Conservation (phyloP, 2,888 invertebrate species). For the Andrena hattorfiana region DNA sequence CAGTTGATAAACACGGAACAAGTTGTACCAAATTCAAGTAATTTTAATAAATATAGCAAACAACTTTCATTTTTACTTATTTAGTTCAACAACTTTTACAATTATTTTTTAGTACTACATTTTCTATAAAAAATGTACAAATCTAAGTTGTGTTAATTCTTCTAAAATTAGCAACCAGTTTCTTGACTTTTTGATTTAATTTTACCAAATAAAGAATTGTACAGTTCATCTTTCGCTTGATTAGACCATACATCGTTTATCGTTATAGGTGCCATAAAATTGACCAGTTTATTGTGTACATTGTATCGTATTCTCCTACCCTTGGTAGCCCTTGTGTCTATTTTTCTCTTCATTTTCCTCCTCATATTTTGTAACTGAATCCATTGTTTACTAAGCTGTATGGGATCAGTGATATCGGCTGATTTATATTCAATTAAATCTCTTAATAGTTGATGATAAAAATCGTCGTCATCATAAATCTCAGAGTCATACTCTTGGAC, state of each 20-base stretch:
- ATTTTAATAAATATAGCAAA: constrained; percentile 5
- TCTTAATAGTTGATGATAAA: constrained; percentile 96
- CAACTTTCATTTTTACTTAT: constrained; percentile 1
- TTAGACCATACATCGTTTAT: constrained; percentile 90
- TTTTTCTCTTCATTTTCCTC: constrained; percentile 95
- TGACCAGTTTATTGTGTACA: constrained; percentile 94
- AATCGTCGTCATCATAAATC: constrained; percentile 98
- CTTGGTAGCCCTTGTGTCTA: constrained; percentile 97
- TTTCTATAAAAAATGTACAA: constrained; percentile 27
- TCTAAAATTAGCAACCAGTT: background rate
- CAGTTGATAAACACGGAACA: background rate
- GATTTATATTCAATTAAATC: constrained; percentile 97
- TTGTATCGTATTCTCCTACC: constrained; percentile 95
- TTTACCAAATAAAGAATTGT: constrained; percentile 92
- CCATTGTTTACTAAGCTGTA: constrained; percentile 95
- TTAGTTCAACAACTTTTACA: background rate
- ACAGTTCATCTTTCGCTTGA: constrained; percentile 92
- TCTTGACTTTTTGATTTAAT: constrained; percentile 67
- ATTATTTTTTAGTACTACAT: background rate
- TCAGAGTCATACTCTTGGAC: constrained; percentile 90
- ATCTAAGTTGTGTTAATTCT: background rate
- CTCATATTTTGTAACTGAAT: constrained; percentile 96
- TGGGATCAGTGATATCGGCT: constrained; percentile 92
- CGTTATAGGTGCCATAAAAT: constrained; percentile 94
- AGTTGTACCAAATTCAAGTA: background rate